Evolutionary conservation across 1,140 invertebrate species (phyloP).

Genomic region (Araneus ventricosus): DNA sequence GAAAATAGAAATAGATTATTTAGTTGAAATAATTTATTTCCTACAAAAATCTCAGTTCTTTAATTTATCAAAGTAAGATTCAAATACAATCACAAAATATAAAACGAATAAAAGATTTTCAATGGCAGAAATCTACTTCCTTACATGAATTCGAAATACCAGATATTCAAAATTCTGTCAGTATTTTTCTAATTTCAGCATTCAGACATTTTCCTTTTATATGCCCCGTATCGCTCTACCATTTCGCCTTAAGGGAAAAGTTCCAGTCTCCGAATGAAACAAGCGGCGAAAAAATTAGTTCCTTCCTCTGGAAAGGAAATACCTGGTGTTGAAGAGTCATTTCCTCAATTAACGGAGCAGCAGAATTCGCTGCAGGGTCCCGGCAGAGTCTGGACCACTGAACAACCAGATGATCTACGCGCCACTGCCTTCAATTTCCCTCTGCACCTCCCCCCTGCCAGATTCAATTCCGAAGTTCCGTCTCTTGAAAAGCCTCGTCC

Average conservation of each 20-base stretch:
- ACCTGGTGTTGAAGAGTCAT: slow-evolving; percentile 61
- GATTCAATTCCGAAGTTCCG: slow-evolving; percentile 32
- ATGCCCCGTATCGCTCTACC: background rate
- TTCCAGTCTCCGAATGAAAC: background rate
- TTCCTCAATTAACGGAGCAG: slow-evolving; percentile 57
- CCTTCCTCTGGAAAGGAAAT: slow-evolving; percentile 22
- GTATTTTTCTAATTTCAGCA: no score
- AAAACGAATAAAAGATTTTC: no score
- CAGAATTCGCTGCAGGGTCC: slow-evolving; percentile 10
- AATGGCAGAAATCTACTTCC: no score
- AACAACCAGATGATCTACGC: slow-evolving; percentile 65
- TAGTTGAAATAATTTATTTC: no score
- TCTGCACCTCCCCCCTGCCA: background rate
- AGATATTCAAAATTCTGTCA: no score
- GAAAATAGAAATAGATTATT: no score
- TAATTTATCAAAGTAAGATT: no score
- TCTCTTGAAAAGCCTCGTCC: background rate
- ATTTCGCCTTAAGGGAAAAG: background rate
- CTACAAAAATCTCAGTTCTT: no score
- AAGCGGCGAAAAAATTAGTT: slow-evolving; percentile 1
- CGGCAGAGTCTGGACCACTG: slow-evolving; percentile 26
- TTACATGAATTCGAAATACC: no score
- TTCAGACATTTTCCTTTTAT: background rate
- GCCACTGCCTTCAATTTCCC: slow-evolving; percentile 53
- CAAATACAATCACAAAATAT: no score